These are phyloP conservation scores for Poeciliopsis infans DNA, from an alignment of 2,797 vertebrate species.

Conservation along the genomic window DNA sequence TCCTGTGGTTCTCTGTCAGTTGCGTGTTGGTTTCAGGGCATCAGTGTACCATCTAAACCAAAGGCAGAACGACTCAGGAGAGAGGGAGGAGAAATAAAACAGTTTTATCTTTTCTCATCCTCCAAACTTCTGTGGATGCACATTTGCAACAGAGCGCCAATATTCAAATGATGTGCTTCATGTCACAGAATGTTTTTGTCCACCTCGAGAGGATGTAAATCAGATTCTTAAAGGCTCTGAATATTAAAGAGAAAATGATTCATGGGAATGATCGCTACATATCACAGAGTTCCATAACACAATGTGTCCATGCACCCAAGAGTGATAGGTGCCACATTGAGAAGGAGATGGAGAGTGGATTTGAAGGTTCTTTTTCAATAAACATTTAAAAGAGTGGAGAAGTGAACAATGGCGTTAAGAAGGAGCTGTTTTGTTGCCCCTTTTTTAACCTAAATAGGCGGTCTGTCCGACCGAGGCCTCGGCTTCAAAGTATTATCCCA, in stretches of 20 bases:
- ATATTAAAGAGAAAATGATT: slow-evolving; percentile 79
- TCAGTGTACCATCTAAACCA: slow-evolving; percentile 7
- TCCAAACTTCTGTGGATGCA: slow-evolving; percentile 23
- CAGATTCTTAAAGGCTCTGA: slow-evolving; percentile 68
- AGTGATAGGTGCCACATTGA: slow-evolving; percentile 82
- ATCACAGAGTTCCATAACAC: slow-evolving; percentile 71
- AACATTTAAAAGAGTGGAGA: slow-evolving; percentile 84
- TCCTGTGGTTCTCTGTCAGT: slow-evolving; percentile 55
- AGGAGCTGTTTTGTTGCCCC: slow-evolving; percentile 87
- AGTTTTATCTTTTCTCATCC: slow-evolving; percentile 21
- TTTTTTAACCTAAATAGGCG: slow-evolving; percentile 87
- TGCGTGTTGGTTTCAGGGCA: slow-evolving; percentile 32
- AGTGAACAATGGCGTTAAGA: slow-evolving; percentile 82
- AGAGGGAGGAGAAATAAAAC: slow-evolving; percentile 19
- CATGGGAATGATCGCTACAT: slow-evolving; percentile 78
- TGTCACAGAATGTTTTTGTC: slow-evolving; percentile 66
- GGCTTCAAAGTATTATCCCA: slow-evolving; percentile 89
- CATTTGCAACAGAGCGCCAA: slow-evolving; percentile 41
- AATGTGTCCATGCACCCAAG: slow-evolving; percentile 78
- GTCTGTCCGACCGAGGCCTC: slow-evolving; percentile 81
- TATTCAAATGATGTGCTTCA: slow-evolving; percentile 55
- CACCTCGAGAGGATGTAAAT: slow-evolving; percentile 75
- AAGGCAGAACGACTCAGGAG: slow-evolving; percentile 5
- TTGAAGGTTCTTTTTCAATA: slow-evolving; percentile 85
- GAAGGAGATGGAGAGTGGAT: slow-evolving; percentile 80